Percentiles rank a stretch among this genome's conserved stretches.
phyloP scores from a whole-genome alignment of 2,113 vertebrate genomes.

The Spea bombifrons region DNA sequence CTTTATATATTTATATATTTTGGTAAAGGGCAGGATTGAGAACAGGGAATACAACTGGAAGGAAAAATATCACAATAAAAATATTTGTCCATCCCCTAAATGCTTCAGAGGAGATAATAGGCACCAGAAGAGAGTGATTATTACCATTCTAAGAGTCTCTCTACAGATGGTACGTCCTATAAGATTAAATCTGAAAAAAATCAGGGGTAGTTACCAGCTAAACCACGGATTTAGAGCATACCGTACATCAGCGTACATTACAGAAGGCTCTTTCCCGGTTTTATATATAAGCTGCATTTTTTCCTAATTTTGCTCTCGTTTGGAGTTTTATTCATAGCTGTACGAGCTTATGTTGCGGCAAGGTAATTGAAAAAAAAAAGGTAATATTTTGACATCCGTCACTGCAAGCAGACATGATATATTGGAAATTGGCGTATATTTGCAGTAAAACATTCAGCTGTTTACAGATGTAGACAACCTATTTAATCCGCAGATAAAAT shows the following conservation, averaged over 20 bases:
- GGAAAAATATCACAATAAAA: slow-evolving; percentile 3
- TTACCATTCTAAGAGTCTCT: slow-evolving; percentile 8
- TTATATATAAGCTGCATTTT: neutral
- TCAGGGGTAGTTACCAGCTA: no score
- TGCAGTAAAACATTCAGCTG: slow-evolving; percentile 18
- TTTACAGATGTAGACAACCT: slow-evolving; percentile 12
- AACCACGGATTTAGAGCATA: no score
- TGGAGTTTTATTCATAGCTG: neutral
- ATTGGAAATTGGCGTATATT: slow-evolving; percentile 3
- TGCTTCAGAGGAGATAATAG: slow-evolving; percentile 19
- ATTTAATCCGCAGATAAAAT: slow-evolving; percentile 27
- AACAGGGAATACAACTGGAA: neutral
- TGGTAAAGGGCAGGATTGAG: neutral
- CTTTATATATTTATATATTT: neutral
- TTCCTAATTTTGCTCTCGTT: neutral
- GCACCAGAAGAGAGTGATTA: slow-evolving; percentile 33
- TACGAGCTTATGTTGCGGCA: neutral
- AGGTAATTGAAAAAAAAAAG: neutral
- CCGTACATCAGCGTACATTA: no score
- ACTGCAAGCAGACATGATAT: slow-evolving; percentile 9
- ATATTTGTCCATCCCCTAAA: slow-evolving; percentile 6
- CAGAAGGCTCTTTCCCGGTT: no score
- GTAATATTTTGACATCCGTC: slow-evolving; percentile 33
- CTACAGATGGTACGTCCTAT: slow-evolving; percentile 13
- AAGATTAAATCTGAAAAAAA: neutral